Evolutionary conservation across 2,797 vertebrate species (phyloP), one percentile per base, ranked within the genome.

Genomic region (Moxostoma hubbsi): DNA sequence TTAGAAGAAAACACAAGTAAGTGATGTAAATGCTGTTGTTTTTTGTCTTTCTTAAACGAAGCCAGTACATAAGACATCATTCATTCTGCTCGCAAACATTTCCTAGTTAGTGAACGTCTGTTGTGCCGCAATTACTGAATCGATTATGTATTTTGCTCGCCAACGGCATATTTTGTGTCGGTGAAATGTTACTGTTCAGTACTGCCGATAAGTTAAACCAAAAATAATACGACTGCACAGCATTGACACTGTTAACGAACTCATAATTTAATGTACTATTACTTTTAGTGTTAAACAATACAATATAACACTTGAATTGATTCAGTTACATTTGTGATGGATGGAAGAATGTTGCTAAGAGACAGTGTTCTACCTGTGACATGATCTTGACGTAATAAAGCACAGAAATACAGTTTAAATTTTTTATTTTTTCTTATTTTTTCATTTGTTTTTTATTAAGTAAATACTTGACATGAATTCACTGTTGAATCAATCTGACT

Each of bases 1-100:
- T 54, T 1, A n/a, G 5, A 24, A 10, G 13, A 51, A 50, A 45
- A 36, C 18, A 15, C n/a, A 45, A 61, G 58, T 78, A 78, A 78
- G 76, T 64, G 11, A 24, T 7, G 24, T 24, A 24, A 24, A 24
- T 24, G 2, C 2, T 24, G 24, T 24, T 24, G 24, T 24, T 24
- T 24, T 24, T 24, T 0, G 46, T 8, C 62, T 61, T 43, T 7
- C 5, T 49, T 4, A 57, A 24, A 24, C 45, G 16, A 1, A 47
- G 11, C 5, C 9, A 36, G 2, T 36, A 5, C 7, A 49, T 15
- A 4, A 65, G 11, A 55, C 15, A 24, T 2, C 16, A 36, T 61
- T 61, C 11, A 24, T 61, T 61, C 9, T 24, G 9, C 58, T 12
- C 18, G 5, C 0, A n/a, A 24, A 55, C 51, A 55, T 58, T 67